Conservation (phyloP, 1,140 invertebrate genomes). For the Eufriesea mexicana region DNA sequence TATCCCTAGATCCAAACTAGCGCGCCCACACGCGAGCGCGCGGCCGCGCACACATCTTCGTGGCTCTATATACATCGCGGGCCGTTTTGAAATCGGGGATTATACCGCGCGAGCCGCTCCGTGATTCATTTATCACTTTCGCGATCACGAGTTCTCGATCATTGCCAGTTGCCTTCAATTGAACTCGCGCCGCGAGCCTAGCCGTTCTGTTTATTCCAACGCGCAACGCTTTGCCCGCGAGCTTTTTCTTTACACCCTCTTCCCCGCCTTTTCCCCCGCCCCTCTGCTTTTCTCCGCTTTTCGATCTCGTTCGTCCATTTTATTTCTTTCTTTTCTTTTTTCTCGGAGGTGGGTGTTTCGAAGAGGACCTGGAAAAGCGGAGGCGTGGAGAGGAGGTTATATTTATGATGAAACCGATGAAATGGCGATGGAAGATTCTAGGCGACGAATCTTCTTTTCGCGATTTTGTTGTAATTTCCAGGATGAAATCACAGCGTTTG, state of each 20-base stretch:
- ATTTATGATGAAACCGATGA: too few species aligned
- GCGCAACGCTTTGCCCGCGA: background rate
- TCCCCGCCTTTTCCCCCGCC: background rate
- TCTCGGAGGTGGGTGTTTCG: too few species aligned
- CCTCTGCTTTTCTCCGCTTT: background rate
- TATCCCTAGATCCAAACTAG: background rate
- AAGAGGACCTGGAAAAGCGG: too few species aligned
- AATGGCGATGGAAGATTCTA: too few species aligned
- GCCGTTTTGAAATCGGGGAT: constrained; percentile 17
- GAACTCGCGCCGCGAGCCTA: background rate
- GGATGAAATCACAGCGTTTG: too few species aligned
- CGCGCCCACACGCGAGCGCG: too few species aligned
- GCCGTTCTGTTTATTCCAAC: background rate
- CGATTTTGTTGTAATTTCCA: too few species aligned
- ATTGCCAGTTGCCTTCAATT: constrained; percentile 16
- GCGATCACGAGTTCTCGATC: constrained; percentile 8
- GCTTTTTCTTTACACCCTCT: background rate
- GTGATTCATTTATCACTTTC: constrained; percentile 36
- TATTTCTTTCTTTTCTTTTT: background rate
- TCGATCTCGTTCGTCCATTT: background rate
- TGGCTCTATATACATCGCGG: background rate
- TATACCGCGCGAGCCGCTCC: background rate
- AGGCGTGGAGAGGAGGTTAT: too few species aligned
- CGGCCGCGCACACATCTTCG: too few species aligned
- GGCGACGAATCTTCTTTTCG: too few species aligned